phyloP scores from a whole-genome alignment of 2,797 vertebrate genomes.

The Hydrocynus forskahlii region DNA sequence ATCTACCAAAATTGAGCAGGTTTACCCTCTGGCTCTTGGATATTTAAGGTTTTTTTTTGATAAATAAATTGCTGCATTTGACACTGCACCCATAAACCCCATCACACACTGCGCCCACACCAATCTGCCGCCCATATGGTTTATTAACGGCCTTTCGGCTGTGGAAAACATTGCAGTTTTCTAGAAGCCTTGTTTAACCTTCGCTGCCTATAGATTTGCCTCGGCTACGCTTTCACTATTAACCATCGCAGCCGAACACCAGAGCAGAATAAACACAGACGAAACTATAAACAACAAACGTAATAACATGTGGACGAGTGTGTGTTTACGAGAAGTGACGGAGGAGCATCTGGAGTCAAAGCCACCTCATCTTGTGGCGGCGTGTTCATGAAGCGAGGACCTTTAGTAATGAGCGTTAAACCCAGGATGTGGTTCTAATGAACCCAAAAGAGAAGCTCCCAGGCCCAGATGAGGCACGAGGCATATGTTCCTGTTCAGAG shows the following conservation, averaged over 20 bases:
- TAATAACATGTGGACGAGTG: background rate
- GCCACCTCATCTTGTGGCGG: background rate
- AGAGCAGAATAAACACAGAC: background rate
- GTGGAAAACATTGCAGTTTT: slow-evolving; percentile 8
- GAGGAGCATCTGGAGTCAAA: slow-evolving; percentile 8
- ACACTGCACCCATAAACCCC: slow-evolving; percentile 63
- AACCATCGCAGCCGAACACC: background rate
- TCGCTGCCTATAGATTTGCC: slow-evolving; percentile 51
- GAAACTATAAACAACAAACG: background rate
- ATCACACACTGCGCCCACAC: slow-evolving; percentile 60
- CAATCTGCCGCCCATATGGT: slow-evolving; percentile 80
- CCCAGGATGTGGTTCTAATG: background rate
- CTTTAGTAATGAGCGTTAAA: background rate
- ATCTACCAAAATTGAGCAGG: too few species aligned
- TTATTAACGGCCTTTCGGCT: slow-evolving; percentile 71
- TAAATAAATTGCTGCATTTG: slow-evolving; percentile 26
- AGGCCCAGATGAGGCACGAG: background rate
- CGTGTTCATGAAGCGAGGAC: slow-evolving; percentile 9
- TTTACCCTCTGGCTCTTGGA: background rate
- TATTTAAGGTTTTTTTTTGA: too few species aligned
- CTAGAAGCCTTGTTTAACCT: slow-evolving; percentile 39
- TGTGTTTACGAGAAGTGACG: slow-evolving; percentile 10
- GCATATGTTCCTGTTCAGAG: too few species aligned
- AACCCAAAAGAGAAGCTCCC: background rate
- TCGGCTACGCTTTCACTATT: background rate